Conservation (phyloP, 2,888 invertebrate genomes). For the Choristoneura rosaceana region DNA sequence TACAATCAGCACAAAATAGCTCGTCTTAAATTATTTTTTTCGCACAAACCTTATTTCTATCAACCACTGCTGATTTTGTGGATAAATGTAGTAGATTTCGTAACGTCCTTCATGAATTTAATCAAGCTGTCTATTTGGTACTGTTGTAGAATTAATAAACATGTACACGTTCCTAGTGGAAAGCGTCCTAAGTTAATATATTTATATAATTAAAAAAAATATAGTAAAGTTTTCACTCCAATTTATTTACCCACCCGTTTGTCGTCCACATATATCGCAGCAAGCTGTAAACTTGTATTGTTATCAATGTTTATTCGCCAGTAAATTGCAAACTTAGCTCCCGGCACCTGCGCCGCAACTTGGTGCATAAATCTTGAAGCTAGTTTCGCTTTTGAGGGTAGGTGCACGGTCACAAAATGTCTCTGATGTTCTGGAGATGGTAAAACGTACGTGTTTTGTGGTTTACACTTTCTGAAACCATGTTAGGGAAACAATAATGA, state of each 20-base stretch:
- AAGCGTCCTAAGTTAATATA: too few relatives aligned
- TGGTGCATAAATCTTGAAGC: constrained; percentile 37
- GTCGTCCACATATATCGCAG: background rate
- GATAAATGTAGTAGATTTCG: too few relatives aligned
- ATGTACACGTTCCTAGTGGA: too few relatives aligned
- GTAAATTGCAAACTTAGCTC: constrained; percentile 39
- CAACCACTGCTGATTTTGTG: too few relatives aligned
- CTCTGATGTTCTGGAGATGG: background rate
- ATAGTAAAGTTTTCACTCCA: background rate
- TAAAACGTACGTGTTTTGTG: background rate
- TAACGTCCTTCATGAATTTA: too few relatives aligned
- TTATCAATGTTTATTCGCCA: constrained; percentile 35
- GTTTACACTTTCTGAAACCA: background rate
- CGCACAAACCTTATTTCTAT: too few relatives aligned
- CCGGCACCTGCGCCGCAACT: constrained; percentile 43
- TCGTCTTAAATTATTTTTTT: too few relatives aligned
- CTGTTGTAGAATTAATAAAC: too few relatives aligned
- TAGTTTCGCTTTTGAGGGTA: constrained; percentile 25
- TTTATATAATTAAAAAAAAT: constrained; percentile 1
- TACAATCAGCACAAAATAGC: too few relatives aligned
- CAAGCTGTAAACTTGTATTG: constrained; percentile 32
- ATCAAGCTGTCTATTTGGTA: too few relatives aligned
- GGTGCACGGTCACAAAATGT: constrained; percentile 3
- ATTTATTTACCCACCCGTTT: background rate
- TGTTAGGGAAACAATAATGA: background rate